Conservation (phyloP, 2,888 invertebrate species). For the Laspeyria flexula region DNA sequence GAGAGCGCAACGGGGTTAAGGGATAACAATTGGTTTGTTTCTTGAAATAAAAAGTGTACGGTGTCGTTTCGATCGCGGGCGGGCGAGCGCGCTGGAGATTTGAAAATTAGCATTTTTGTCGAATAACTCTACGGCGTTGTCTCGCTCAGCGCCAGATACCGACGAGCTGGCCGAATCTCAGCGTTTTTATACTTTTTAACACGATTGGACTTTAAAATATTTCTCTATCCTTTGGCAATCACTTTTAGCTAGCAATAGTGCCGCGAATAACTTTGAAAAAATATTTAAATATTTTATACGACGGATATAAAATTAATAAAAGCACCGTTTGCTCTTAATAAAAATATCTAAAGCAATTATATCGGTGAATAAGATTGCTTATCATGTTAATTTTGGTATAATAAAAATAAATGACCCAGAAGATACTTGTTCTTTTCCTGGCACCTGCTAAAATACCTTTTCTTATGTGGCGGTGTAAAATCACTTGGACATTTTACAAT, state of each 20-base stretch:
- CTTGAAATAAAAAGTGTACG: conserved; percentile 70
- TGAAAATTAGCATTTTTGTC: conserved; percentile 86
- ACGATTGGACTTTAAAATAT: conserved; percentile 77
- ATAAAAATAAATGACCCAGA: conserved; percentile 2
- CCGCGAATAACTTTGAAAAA: conserved; percentile 1
- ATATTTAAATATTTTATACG: background rate
- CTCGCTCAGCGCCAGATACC: conserved; percentile 81
- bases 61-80: conserved; percentile 75
- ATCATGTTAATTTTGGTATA: background rate
- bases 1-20: conserved; percentile 35
- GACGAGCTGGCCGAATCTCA: conserved; percentile 67
- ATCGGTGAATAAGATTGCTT: background rate
- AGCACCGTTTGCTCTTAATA: background rate
- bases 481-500: background rate
- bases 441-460: background rate
- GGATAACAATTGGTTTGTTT: conserved; percentile 55
- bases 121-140: conserved; percentile 83
- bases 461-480: background rate
- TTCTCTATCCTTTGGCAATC: conserved; percentile 61
- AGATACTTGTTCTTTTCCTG: background rate
- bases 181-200: conserved; percentile 70
- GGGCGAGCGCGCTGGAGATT: conserved; percentile 79
- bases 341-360: background rate
- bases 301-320: background rate
- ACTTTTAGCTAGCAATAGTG: conserved; percentile 37